phyloP scores from a whole-genome alignment of 2,888 invertebrate species.

The Macrophya alboannulata region DNA sequence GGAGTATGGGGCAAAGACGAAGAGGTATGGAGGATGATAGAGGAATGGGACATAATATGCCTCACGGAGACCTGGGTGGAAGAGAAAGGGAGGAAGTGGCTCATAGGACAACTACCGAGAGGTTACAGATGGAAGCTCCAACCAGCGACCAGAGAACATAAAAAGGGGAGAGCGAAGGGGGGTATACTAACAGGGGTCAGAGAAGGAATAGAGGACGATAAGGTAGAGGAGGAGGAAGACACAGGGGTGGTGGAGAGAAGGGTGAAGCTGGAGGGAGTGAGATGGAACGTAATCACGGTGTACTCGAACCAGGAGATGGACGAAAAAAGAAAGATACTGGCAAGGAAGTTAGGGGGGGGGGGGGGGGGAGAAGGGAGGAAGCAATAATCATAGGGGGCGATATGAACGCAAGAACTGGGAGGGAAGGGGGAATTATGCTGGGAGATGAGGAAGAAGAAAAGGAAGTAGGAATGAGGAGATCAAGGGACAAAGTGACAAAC shows the following conservation, averaged over 20 bases:
- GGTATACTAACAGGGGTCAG: conserved; percentile 56
- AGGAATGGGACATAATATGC: conserved; percentile 53
- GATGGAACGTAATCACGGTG: conserved; percentile 40
- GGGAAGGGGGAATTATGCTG: background rate
- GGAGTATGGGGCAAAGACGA: conserved; percentile 52
- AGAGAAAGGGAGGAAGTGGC: conserved; percentile 48
- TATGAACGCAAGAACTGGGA: conserved; percentile 52
- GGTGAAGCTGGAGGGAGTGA: background rate
- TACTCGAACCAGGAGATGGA: conserved; percentile 34
- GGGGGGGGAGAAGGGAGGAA: background rate
- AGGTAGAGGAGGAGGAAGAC: conserved; percentile 9
- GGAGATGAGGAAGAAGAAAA: background rate
- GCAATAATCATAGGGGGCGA: conserved; percentile 56
- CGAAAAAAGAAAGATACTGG: background rate
- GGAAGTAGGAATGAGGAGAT: conserved; percentile 43
- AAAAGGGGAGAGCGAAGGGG: conserved; percentile 39
- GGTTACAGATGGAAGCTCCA: conserved; percentile 36
- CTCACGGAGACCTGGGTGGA: conserved; percentile 57
- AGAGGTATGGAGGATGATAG: conserved; percentile 56
- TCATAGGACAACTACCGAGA: conserved; percentile 36
- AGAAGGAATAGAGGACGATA: conserved; percentile 42
- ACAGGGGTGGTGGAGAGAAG: background rate
- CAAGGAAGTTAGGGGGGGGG: background rate
- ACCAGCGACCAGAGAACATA: background rate
- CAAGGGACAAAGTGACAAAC: conserved; percentile 55